A percentile compares a stretch with the other conserved stretches of the same genome.
phyloP scores from a whole-genome alignment of 1,140 invertebrate genomes.

The Heliconius congener region DNA sequence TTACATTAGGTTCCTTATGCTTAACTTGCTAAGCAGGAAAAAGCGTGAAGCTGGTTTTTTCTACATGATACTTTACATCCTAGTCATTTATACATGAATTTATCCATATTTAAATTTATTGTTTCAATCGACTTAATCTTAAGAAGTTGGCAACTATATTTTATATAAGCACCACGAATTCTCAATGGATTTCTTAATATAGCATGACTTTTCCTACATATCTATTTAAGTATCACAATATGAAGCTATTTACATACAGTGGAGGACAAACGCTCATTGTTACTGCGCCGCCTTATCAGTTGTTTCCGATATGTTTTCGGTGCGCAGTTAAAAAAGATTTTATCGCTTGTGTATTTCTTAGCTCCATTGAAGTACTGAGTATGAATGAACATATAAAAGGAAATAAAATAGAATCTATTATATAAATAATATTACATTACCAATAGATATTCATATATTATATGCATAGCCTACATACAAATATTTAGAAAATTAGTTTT shows the following conservation, averaged over 20 bases:
- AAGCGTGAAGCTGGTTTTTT: no score
- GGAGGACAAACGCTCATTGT: slow-evolving; percentile 23
- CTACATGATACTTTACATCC: no score
- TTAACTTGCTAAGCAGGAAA: no score
- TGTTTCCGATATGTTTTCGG: slow-evolving; percentile 27
- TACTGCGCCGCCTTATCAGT: slow-evolving; percentile 22
- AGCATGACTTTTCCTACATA: slow-evolving; percentile 23
- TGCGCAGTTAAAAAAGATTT: slow-evolving; percentile 24
- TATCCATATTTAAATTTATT: no score
- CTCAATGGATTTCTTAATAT: slow-evolving; percentile 24
- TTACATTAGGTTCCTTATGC: no score
- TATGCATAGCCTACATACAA: no score
- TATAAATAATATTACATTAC: no score
- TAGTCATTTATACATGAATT: no score
- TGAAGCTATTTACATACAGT: slow-evolving; percentile 23
- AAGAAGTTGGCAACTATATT: background rate
- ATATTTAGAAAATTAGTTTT: no score
- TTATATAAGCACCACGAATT: background rate
- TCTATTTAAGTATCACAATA: slow-evolving; percentile 34
- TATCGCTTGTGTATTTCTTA: background rate
- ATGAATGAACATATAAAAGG: background rate
- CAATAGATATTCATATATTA: no score
- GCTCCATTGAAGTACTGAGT: background rate
- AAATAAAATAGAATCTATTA: no score
- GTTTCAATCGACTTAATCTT: background rate